These are phyloP conservation scores for Epizoanthus scotinus DNA, from an alignment of 92 coral and sea anemone species.

Conservation along the genomic window DNA sequence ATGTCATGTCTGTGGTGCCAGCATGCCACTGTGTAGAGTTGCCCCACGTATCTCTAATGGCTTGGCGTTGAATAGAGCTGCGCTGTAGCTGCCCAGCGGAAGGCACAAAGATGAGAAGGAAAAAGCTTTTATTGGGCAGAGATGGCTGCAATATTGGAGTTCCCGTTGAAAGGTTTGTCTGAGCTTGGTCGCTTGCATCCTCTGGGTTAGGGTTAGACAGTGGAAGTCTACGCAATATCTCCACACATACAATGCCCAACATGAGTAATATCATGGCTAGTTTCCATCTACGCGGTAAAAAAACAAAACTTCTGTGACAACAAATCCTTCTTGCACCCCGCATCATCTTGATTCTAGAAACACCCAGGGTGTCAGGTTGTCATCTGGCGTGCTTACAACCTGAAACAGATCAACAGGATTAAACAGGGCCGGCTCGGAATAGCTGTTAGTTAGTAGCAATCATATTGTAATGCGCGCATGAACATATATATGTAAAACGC, in stretches of 20 bases:
- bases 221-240: no score
- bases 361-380: no score
- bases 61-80: constrained; percentile 35
- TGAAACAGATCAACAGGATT: no score
- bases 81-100: constrained; percentile 45
- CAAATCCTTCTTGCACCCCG: not conserved
- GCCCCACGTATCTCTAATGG: constrained; percentile 72
- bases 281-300: not conserved
- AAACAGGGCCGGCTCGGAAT: no score
- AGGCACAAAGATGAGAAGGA: constrained; percentile 51
- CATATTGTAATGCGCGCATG: no score
- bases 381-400: no score
- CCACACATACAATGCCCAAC: no score
- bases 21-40: not conserved
- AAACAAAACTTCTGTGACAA: not conserved
- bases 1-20: not conserved
- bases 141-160: constrained; percentile 24
- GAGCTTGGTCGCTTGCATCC: not conserved
- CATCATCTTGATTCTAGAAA: no score
- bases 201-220: not conserved
- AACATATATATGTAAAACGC: no score
- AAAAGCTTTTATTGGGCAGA: not conserved
- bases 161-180: constrained; percentile 15
- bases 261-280: no score
- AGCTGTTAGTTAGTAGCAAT: no score